phyloP scores from a whole-genome alignment of 2,888 invertebrate genomes.

The Troides aeacus region DNA sequence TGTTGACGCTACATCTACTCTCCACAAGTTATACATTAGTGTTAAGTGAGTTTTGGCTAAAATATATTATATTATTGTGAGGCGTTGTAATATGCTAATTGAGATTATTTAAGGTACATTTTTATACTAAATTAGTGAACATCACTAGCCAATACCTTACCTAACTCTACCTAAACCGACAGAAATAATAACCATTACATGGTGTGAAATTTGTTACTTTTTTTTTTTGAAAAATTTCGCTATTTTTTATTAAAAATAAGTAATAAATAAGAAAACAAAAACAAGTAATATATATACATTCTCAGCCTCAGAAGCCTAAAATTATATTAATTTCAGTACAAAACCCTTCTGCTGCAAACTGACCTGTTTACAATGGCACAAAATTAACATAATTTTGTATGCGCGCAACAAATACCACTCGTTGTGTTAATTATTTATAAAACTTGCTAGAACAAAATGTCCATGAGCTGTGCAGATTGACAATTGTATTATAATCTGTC shows the following conservation, averaged over 20 bases:
- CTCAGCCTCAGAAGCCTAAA: slow-evolving; percentile 58
- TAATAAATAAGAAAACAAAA: slow-evolving; percentile 67
- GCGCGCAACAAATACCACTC: slow-evolving; percentile 15
- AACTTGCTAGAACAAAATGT: neutral
- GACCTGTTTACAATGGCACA: slow-evolving; percentile 41
- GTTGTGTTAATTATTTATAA: neutral
- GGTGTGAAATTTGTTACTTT: slow-evolving; percentile 43
- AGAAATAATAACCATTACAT: slow-evolving; percentile 53
- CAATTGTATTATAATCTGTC: slow-evolving; percentile 1
- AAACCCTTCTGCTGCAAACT: slow-evolving; percentile 38
- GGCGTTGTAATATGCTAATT: slow-evolving; percentile 53
- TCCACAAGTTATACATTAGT: slow-evolving; percentile 4
- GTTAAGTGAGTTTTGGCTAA: slow-evolving; percentile 28
- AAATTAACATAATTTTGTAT: slow-evolving; percentile 30
- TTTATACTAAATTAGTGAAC: slow-evolving; percentile 56
- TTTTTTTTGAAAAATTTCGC: slow-evolving; percentile 38
- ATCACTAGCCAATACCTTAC: slow-evolving; percentile 57
- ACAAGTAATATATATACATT: slow-evolving; percentile 64
- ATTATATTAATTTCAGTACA: slow-evolving; percentile 43
- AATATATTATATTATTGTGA: slow-evolving; percentile 34
- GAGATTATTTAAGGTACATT: slow-evolving; percentile 75
- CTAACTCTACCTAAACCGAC: slow-evolving; percentile 35
- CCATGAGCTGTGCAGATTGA: neutral
- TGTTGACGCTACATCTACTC: neutral
- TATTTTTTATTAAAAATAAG: slow-evolving; percentile 47